Evolutionary conservation across 2,113 vertebrate species (phyloP), one percentile per base, ranked within the genome.

Genomic region (Xiphorhynchus elegans): DNA sequence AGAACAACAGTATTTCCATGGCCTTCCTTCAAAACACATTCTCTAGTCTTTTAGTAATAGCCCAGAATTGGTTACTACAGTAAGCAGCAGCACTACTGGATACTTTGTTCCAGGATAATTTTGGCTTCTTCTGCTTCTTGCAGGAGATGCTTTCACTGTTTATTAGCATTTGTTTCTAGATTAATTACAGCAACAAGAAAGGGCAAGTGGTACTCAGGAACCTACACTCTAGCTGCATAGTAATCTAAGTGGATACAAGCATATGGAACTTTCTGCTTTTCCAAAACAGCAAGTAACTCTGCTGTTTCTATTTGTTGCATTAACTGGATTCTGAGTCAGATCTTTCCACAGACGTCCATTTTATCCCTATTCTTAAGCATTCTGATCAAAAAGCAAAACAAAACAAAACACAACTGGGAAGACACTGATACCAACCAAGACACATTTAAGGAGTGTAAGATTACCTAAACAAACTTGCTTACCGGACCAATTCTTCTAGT

Each of bases 401-500:
- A 81, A 46, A 5, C 28, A 63, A 70, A 66, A 37, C 31, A 17
- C 49, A 42, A 74, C 47, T 29, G 31, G 29, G 13, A 81, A 73
- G 52, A 67, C 26, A 63, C 1, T 53, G 19, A 33, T 62, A 82
- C 17, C 20, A 37, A 63, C 42, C 7, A 56, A 68, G n/a, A 50
- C 46, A 53, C 18, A 64, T 5, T 67, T 72, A 44, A 69, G 23
- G 7, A 35, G 2, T 37, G 5, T 21, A 49, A 49, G 8, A 21
- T 33, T 66, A 58, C 33, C 78, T 68, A 63, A 89, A 62, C 52
- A 56, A 84, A 52, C 31, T 72, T 39, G 39, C 98, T 98, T 98
- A 99, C 99, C 3, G 99, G 99, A 88, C 99, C 99, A 49, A 99
- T 99, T 96, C 99, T 98, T 95, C 98, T 99, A 47, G 98, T 99